Conservation (phyloP, 2,797 vertebrate species). For the Sebastes melanostomus region DNA sequence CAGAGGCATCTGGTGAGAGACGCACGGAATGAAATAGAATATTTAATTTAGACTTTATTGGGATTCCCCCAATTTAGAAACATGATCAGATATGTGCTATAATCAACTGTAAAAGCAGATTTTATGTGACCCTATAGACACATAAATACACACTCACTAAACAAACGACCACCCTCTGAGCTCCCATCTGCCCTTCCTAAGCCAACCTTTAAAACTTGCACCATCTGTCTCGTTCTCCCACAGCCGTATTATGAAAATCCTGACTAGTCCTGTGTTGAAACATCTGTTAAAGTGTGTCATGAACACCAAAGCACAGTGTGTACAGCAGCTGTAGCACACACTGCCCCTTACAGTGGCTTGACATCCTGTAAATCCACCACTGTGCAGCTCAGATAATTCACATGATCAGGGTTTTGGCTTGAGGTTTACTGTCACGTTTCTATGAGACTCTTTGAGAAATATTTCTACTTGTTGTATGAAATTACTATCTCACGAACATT, state of each 20-base stretch:
- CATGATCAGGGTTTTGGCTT: not conserved
- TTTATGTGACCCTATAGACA: not conserved
- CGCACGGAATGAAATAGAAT: not conserved
- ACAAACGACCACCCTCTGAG: not conserved
- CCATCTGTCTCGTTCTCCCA: not conserved
- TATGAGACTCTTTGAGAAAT: not conserved
- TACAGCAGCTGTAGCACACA: not conserved
- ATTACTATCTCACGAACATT: too few relatives aligned
- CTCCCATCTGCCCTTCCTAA: not conserved
- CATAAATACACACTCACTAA: not conserved
- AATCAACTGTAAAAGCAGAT: not conserved
- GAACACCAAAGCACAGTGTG: not conserved
- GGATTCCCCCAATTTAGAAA: not conserved
- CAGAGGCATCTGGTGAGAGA: conserved; percentile 93
- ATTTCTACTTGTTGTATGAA: too few relatives aligned
- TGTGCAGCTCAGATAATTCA: not conserved
- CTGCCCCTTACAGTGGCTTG: not conserved
- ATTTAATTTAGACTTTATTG: not conserved
- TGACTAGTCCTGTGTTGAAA: conserved; percentile 8
- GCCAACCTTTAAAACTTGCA: not conserved
- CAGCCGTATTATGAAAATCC: not conserved
- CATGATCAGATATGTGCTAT: not conserved
- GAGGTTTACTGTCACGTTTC: not conserved
- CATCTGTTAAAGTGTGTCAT: conserved; percentile 15
- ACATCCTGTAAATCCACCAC: not conserved